A percentile compares a stretch with the other conserved stretches of the same genome.
phyloP scores from a whole-genome alignment of 2,797 vertebrate species.

The Menidia menidia region DNA sequence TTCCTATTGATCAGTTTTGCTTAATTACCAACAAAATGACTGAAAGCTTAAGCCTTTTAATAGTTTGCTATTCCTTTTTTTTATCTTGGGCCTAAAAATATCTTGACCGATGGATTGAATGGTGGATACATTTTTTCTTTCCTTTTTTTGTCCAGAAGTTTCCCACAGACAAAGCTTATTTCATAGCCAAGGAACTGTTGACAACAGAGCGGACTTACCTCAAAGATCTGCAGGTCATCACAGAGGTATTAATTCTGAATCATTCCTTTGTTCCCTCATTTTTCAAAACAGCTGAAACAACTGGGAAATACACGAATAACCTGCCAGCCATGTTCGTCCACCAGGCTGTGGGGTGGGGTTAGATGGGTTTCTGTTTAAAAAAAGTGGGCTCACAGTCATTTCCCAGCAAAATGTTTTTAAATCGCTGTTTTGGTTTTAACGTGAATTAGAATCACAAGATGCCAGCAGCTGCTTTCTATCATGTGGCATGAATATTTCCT shows the following conservation, averaged over 20 bases:
- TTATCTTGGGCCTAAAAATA: background rate
- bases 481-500: constrained; percentile 19
- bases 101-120: background rate
- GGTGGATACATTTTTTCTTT: constrained; percentile 29
- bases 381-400: constrained; percentile 10
- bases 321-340: no score
- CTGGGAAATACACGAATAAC: background rate
- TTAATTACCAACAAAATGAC: background rate
- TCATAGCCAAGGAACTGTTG: constrained; percentile 94
- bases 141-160: constrained; percentile 85
- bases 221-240: constrained; percentile 97
- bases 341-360: no score
- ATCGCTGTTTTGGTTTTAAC: background rate
- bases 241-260: constrained; percentile 81
- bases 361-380: background rate
- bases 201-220: constrained; percentile 95
- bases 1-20: background rate
- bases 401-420: constrained; percentile 4
- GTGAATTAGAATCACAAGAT: constrained; percentile 15
- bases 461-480: background rate
- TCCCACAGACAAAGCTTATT: constrained; percentile 95
- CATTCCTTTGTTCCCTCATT: background rate
- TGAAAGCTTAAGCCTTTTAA: background rate
- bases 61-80: background rate
- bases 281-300: background rate